phyloP scores from a whole-genome alignment of 2,797 vertebrate species.

The Lophotriccus pileatus region DNA sequence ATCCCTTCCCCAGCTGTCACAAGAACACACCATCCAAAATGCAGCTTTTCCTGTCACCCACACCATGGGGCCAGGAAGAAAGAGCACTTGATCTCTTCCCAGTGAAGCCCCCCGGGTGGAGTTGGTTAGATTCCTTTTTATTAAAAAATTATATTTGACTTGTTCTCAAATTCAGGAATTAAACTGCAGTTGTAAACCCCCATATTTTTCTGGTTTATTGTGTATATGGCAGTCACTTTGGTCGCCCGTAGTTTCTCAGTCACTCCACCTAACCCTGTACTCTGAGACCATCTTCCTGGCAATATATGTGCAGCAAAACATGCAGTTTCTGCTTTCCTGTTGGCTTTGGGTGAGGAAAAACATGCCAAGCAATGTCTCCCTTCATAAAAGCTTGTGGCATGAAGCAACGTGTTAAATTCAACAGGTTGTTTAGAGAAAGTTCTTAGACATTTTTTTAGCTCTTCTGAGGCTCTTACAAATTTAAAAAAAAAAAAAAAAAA shows the following conservation, averaged over 20 bases:
- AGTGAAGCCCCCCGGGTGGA: neutral
- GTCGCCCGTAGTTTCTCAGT: neutral
- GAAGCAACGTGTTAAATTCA: neutral
- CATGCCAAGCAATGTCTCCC: neutral
- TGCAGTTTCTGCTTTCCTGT: rapidly evolving
- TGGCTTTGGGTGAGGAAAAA: neutral
- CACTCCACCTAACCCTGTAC: neutral
- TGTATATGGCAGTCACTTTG: neutral
- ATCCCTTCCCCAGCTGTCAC: neutral
- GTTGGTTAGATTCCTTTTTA: neutral
- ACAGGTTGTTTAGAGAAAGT: neutral
- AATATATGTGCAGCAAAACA: neutral
- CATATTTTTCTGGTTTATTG: neutral
- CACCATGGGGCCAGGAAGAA: neutral
- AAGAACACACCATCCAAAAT: neutral
- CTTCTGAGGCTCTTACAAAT: neutral
- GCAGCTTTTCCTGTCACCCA: neutral
- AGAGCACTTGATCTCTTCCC: neutral
- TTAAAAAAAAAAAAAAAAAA: neutral
- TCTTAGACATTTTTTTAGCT: neutral
- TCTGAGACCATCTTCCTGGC: neutral
- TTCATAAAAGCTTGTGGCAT: neutral
- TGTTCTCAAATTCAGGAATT: neutral
- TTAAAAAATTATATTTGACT: neutral
- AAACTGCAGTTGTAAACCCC: neutral